These are phyloP conservation scores for Poeciliopsis gracilis DNA, from an alignment of 2,797 vertebrate species.

Conservation along the genomic window DNA sequence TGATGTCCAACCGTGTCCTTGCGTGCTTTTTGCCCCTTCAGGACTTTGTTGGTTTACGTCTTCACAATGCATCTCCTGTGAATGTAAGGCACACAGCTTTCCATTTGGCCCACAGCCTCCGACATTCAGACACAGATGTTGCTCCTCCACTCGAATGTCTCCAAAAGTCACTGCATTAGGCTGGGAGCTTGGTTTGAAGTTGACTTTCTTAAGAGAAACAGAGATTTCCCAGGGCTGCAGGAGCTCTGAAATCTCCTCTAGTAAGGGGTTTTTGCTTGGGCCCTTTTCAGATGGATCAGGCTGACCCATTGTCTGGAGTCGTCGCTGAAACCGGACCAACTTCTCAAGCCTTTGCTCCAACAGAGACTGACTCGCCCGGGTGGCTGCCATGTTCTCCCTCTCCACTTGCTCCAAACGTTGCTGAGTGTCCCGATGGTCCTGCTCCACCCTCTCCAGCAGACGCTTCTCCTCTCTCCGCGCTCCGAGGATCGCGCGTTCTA, in stretches of 20 bases:
- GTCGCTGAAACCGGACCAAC: slow-evolving; percentile 66
- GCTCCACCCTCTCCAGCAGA: slow-evolving; percentile 79
- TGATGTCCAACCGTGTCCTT: slow-evolving; percentile 50
- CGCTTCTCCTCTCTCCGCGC: slow-evolving; percentile 76
- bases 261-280: slow-evolving; percentile 42
- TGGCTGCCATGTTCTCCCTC: slow-evolving; percentile 74
- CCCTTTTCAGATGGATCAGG: slow-evolving; percentile 30
- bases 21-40: slow-evolving; percentile 36
- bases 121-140: slow-evolving; percentile 69
- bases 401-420: slow-evolving; percentile 75
- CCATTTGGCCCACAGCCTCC: slow-evolving; percentile 74
- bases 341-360: slow-evolving; percentile 73
- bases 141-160: slow-evolving; percentile 76
- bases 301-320: slow-evolving; percentile 54
- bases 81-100: slow-evolving; percentile 76
- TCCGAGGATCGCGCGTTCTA: slow-evolving; percentile 77
- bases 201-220: slow-evolving; percentile 78
- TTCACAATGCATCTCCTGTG: slow-evolving; percentile 55
- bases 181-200: slow-evolving; percentile 81
- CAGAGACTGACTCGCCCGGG: slow-evolving; percentile 64
- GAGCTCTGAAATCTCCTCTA: slow-evolving; percentile 70
- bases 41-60: slow-evolving; percentile 35
- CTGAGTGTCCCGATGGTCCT: slow-evolving; percentile 78
- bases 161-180: slow-evolving; percentile 78
- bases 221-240: slow-evolving; percentile 81